Evolutionary conservation across 2,113 vertebrate genomes (phyloP).

Genomic region (Tupaia tana): DNA sequence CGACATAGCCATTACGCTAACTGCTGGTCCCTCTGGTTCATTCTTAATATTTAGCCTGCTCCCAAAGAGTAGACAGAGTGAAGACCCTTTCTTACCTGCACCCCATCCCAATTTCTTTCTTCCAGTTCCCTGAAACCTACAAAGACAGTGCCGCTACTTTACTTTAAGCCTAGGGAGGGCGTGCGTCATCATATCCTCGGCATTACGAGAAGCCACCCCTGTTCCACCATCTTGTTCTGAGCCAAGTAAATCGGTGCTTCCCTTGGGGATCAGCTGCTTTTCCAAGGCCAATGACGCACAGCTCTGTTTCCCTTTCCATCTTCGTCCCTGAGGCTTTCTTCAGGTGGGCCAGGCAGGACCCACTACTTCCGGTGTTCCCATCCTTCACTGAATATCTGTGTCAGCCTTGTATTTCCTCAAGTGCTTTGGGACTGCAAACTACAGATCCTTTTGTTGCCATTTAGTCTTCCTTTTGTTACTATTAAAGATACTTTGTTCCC

Average conservation of each 20-base stretch:
- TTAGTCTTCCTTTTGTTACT: not conserved
- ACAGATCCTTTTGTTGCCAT: not conserved
- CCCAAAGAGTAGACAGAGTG: not conserved
- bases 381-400: not conserved
- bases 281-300: not conserved
- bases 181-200: not conserved
- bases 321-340: not conserved
- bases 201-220: not conserved
- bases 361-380: not conserved
- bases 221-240: not conserved
- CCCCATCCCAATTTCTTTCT: not conserved
- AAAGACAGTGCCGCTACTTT: not conserved
- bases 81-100: not conserved
- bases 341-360: too few relatives aligned
- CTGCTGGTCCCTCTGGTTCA: not conserved
- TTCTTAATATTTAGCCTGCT: not conserved
- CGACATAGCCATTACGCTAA: too few relatives aligned
- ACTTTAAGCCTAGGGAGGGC: not conserved
- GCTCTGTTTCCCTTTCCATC: not conserved
- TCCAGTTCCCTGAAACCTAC: not conserved
- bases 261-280: not conserved
- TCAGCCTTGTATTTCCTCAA: too few relatives aligned
- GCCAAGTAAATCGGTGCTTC: constrained; percentile 28
- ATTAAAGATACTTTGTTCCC: not conserved
- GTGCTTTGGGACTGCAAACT: not conserved